A percentile compares a stretch with the other conserved stretches of the same genome.
These are phyloP conservation scores for Megalonaias nervosa DNA, from an alignment of 1,140 invertebrate species.

Conservation along the genomic window DNA sequence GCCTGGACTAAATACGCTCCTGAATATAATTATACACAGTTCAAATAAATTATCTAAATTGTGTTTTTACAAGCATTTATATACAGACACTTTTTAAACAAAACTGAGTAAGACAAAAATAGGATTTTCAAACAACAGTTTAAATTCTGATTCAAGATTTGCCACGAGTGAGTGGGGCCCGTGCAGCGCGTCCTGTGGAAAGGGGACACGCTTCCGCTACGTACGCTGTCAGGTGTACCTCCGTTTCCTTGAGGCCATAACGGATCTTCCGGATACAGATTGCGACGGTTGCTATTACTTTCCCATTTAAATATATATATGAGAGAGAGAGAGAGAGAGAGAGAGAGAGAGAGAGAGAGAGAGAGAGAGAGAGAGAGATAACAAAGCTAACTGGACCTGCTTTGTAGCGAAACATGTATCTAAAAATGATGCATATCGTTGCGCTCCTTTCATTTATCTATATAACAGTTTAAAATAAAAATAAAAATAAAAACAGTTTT, in stretches of 20 bases:
- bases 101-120: not conserved
- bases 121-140: not conserved
- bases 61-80: too few relatives aligned
- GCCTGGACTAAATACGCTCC: too few relatives aligned
- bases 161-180: constrained; percentile 88
- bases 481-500: too few relatives aligned
- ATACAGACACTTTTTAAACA: not conserved
- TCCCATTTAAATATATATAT: not conserved
- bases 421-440: not conserved
- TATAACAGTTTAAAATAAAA: not conserved
- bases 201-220: constrained; percentile 83
- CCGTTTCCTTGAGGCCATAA: constrained; percentile 46
- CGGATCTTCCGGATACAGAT: constrained; percentile 84
- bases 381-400: too few relatives aligned
- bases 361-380: too few relatives aligned
- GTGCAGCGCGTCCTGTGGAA: constrained; percentile 91
- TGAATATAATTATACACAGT: too few relatives aligned
- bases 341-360: too few relatives aligned
- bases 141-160: constrained; percentile 71
- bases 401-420: not conserved
- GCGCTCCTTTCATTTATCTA: not conserved
- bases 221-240: constrained; percentile 95
- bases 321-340: not conserved
- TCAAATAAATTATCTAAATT: too few relatives aligned
- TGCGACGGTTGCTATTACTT: constrained; percentile 75